Conservation (phyloP, 1,140 invertebrate species). For the Micrasema longulum region DNA sequence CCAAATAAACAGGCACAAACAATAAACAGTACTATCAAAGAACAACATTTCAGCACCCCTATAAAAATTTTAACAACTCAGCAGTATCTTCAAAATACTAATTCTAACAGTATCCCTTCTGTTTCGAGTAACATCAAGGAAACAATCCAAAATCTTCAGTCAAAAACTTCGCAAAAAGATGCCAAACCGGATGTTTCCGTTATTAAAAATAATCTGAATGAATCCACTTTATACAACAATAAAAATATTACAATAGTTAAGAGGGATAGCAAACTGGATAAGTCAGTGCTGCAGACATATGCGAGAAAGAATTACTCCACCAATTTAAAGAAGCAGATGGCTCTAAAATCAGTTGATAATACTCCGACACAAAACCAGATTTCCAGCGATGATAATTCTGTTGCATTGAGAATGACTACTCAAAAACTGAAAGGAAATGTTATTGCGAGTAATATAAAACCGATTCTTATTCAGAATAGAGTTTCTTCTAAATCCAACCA, state of each 20-base stretch:
- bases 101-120: neutral
- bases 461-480: slow-evolving; percentile 4
- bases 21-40: no score
- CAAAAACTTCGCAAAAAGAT: slow-evolving; percentile 5
- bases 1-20: no score
- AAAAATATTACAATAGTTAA: neutral
- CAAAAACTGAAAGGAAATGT: neutral
- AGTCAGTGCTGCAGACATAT: slow-evolving; percentile 25
- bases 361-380: slow-evolving; percentile 7
- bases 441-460: neutral
- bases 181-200: slow-evolving; percentile 4
- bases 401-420: slow-evolving; percentile 27
- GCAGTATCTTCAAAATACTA: neutral
- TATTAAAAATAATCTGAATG: neutral
- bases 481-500: no score
- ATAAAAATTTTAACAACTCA: slow-evolving; percentile 2
- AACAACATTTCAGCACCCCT: neutral
- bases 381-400: slow-evolving; percentile 32
- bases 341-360: neutral
- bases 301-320: slow-evolving; percentile 39
- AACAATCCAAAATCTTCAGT: neutral
- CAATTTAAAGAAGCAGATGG: slow-evolving; percentile 34
- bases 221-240: neutral
- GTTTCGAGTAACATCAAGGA: slow-evolving; percentile 13
- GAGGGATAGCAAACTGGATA: slow-evolving; percentile 19